Evolutionary conservation across 1,140 invertebrate genomes (phyloP).

Genomic region (Bicyclus anynana): DNA sequence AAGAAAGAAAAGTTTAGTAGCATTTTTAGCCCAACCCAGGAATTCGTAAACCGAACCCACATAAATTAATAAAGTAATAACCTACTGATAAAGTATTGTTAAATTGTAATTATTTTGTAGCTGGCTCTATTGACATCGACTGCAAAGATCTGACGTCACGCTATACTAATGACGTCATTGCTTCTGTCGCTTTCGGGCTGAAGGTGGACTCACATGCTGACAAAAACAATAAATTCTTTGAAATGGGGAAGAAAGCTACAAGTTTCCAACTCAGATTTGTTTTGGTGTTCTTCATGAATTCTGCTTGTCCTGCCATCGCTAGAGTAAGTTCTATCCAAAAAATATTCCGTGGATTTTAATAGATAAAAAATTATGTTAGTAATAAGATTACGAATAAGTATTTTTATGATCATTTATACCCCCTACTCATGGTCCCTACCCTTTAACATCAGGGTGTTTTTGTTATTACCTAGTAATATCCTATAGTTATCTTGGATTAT

Average conservation of each 20-base stretch:
- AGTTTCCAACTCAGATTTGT: constrained; percentile 35
- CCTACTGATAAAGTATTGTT: not conserved
- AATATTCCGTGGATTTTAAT: too few relatives aligned
- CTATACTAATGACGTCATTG: constrained; percentile 79
- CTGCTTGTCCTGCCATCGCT: constrained; percentile 27
- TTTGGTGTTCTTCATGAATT: constrained; percentile 34
- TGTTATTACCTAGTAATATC: too few relatives aligned
- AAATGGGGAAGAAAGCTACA: constrained; percentile 64
- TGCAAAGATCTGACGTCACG: constrained; percentile 74
- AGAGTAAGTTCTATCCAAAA: constrained; percentile 37
- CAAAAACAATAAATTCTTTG: constrained; percentile 74
- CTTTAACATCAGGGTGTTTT: too few relatives aligned
- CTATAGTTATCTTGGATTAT: too few relatives aligned
- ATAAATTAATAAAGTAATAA: too few relatives aligned
- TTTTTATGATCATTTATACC: too few relatives aligned
- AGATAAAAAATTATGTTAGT: too few relatives aligned
- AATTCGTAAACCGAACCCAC: too few relatives aligned
- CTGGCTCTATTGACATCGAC: constrained; percentile 56
- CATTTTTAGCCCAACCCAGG: too few relatives aligned
- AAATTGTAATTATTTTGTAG: not conserved
- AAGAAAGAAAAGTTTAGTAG: too few relatives aligned
- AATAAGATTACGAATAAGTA: too few relatives aligned
- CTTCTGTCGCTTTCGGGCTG: constrained; percentile 73
- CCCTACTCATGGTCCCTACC: too few relatives aligned
- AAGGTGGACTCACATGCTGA: constrained; percentile 78